Evolutionary conservation across 2,797 vertebrate species (phyloP).

Genomic region (Dryobates pubescens): DNA sequence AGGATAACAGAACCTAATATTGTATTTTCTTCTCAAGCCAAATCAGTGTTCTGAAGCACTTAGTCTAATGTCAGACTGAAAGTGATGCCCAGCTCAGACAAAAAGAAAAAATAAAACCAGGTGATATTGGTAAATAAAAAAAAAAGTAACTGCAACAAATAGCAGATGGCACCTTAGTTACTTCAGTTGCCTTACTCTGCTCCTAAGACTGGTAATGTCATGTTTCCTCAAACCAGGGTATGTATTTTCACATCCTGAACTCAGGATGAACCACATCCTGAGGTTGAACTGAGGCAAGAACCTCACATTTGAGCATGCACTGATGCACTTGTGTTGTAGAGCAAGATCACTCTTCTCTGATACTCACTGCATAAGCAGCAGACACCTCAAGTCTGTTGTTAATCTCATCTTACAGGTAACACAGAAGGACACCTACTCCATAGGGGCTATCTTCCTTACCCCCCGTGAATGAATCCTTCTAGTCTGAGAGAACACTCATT

Average conservation of each 20-base stretch:
- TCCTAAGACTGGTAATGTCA: not conserved
- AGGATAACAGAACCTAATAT: not conserved
- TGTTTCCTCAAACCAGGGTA: not conserved
- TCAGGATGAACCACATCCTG: not conserved
- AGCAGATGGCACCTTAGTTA: not conserved
- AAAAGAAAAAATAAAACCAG: not conserved
- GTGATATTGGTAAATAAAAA: rapidly evolving
- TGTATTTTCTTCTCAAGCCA: not conserved
- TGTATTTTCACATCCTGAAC: not conserved
- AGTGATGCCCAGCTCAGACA: not conserved
- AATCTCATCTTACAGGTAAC: not conserved
- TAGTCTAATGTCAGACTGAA: not conserved
- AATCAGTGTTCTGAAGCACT: not conserved
- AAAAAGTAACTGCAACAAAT: not conserved
- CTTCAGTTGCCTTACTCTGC: not conserved
- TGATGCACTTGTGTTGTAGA: not conserved
- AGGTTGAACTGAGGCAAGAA: not conserved
- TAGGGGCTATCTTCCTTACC: not conserved
- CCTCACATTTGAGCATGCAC: not conserved
- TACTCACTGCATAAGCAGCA: not conserved
- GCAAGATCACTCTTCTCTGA: not conserved
- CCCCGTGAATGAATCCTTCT: not conserved
- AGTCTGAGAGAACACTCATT: not conserved
- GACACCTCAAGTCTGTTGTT: not conserved
- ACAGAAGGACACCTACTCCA: not conserved